These are phyloP conservation scores for Notiomystis cincta DNA, from an alignment of 2,113 vertebrate species.

Conservation along the genomic window DNA sequence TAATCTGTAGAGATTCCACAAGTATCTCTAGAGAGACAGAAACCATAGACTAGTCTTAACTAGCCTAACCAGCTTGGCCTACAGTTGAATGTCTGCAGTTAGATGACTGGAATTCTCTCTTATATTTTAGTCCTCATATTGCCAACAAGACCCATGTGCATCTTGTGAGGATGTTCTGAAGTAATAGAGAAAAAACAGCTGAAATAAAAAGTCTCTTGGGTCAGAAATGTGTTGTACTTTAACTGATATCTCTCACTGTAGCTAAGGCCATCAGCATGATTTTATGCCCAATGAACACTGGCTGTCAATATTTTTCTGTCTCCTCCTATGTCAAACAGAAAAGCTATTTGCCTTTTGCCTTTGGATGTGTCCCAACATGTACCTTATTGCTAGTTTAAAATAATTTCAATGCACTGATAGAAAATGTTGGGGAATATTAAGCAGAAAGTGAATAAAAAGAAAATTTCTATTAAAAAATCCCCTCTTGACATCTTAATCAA, in stretches of 20 bases:
- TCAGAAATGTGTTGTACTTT: not conserved
- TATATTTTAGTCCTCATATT: not conserved
- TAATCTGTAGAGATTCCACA: not conserved
- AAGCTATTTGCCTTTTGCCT: not conserved
- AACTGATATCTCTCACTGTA: not conserved
- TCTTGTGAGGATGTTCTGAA: not conserved
- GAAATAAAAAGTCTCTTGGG: not conserved
- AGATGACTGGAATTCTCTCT: not conserved
- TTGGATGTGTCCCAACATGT: not conserved
- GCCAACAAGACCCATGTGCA: accelerated
- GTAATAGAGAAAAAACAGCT: not conserved
- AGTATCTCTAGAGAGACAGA: not conserved
- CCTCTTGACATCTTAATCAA: not conserved
- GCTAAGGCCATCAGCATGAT: not conserved
- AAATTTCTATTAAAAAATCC: not conserved
- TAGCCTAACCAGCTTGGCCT: not conserved
- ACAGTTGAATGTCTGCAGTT: not conserved
- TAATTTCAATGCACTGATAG: not conserved
- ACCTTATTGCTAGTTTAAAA: not conserved
- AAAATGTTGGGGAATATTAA: not conserved
- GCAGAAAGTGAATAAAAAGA: not conserved
- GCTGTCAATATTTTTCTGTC: not conserved
- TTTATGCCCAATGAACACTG: not conserved
- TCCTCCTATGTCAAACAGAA: not conserved
- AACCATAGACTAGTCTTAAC: not conserved